These are phyloP conservation scores for Lepidocyrtinus sp. DNA, from an alignment of 2,888 invertebrate genomes.

Conservation along the genomic window DNA sequence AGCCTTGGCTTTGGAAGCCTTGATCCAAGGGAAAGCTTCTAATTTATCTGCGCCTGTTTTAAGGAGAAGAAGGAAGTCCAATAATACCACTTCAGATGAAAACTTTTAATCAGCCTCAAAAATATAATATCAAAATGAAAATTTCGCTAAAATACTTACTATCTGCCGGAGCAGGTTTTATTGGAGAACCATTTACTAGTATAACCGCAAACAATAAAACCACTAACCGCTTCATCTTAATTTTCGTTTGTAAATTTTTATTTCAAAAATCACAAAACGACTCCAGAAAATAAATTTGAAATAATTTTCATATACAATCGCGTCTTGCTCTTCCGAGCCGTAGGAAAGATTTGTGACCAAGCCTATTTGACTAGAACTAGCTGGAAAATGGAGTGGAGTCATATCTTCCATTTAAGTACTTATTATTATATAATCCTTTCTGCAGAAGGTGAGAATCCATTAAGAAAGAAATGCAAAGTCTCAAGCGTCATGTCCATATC, in stretches of 20 bases:
- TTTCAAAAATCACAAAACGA: too few relatives aligned
- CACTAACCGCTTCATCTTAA: conserved; percentile 31
- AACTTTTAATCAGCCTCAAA: neutral
- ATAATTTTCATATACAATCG: too few relatives aligned
- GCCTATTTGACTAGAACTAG: conserved; percentile 23
- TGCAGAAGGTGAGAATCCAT: conserved; percentile 27
- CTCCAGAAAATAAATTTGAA: too few relatives aligned
- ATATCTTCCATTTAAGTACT: too few relatives aligned
- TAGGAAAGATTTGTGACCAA: too few relatives aligned
- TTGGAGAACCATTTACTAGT: conserved; percentile 25
- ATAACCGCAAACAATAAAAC: conserved; percentile 9
- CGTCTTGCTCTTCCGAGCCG: too few relatives aligned
- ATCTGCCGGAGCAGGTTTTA: conserved; percentile 18
- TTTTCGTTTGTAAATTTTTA: too few relatives aligned
- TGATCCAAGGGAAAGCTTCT: conserved; percentile 47
- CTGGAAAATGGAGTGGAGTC: too few relatives aligned
- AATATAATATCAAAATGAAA: neutral
- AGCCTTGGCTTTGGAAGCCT: conserved; percentile 33
- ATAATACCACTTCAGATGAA: conserved; percentile 42
- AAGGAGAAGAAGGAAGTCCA: conserved; percentile 28
- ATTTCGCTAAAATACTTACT: conserved; percentile 29
- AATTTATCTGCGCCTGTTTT: conserved; percentile 38
- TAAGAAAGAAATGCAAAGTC: conserved; percentile 5
- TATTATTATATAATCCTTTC: conserved; percentile 22
- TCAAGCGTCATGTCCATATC: too few relatives aligned